Conservation (phyloP, 2,888 invertebrate genomes). For the Alloplasta piceator region DNA sequence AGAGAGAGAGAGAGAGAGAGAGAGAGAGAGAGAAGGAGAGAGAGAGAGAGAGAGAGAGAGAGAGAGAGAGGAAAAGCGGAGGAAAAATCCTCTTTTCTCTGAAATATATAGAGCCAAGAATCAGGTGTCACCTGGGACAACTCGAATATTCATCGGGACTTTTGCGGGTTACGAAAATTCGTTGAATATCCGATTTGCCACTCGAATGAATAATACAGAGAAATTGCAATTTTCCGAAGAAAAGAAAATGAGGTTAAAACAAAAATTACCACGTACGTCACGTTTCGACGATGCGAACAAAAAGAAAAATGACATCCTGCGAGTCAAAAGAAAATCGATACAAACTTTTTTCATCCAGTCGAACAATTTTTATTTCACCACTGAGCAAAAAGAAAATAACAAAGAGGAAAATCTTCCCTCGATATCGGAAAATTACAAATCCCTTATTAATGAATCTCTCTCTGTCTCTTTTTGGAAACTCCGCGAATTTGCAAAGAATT, state of each 20-base stretch:
- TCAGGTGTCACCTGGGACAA: slow-evolving; percentile 40
- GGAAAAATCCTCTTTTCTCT: background rate
- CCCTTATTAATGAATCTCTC: no score
- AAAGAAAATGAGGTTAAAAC: background rate
- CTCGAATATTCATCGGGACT: slow-evolving; percentile 43
- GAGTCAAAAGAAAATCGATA: no score
- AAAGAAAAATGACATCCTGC: background rate
- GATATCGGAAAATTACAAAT: no score
- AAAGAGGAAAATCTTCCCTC: no score
- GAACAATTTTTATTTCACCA: no score
- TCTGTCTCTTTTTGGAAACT: slow-evolving; percentile 1
- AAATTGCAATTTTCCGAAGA: background rate
- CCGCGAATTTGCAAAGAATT: slow-evolving; percentile 27
- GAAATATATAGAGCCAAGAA: slow-evolving; percentile 2
- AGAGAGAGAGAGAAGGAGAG: no score
- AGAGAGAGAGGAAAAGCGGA: slow-evolving; percentile 5
- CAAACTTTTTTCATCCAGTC: no score
- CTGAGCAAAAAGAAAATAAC: no score
- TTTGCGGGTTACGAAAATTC: slow-evolving; percentile 3
- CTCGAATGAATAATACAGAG: slow-evolving; percentile 27
- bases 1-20: no score
- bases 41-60: background rate
- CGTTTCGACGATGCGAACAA: background rate
- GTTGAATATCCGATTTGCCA: slow-evolving; percentile 17
- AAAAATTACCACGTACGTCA: background rate